Evolutionary conservation across 2,888 invertebrate species (phyloP), one percentile per base, ranked within the genome.

Genomic region (Venusia cambrica): DNA sequence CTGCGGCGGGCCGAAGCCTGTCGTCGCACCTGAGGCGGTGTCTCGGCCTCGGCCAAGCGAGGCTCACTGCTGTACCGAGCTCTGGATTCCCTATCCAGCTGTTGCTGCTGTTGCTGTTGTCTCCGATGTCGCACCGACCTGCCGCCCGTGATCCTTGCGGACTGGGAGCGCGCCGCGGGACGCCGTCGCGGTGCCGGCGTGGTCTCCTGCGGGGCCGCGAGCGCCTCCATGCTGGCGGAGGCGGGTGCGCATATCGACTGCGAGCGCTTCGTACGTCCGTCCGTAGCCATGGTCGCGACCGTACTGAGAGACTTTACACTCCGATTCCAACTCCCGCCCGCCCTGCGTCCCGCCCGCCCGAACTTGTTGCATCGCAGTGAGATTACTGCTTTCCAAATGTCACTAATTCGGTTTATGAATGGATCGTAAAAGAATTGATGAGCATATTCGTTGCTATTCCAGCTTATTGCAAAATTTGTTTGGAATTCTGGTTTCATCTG

Each of bases 131-230:
- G 67, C 36, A 87, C 79, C 24, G 91, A 91, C 30, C 92, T 88
- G 36, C 90, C 90, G 38, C 92, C 91, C 28, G 92, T 90, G 51
- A 92, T 89, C 35, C 93, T 77, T 5, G 93, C 94, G 52, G 92
- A 93, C 71, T 94, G 93, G 2, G 93, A 93, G 27, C 94, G 87
- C n/a, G 92, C 88, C 7, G 94, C 93, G 1, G 93, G 92, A 33
- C 91, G 79, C 5, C 92, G 87, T 20, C 91, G 83, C 24, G 89
- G 89, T 4, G 89, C 89, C 34, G 89, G 88, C 39, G 89, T 88
- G 28, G 83, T 85, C 53, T 89, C 89, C 51, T 84, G 83, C 20
- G 88, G 87, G 20, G 87, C 79, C 38, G 87, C 88, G 31, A 90
- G 76, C 19, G 89, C 88, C 65, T 92, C 92, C 91, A 92, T 91